Evolutionary conservation across 2,888 invertebrate genomes (phyloP).

Genomic region (Tupiocoris notatus): DNA sequence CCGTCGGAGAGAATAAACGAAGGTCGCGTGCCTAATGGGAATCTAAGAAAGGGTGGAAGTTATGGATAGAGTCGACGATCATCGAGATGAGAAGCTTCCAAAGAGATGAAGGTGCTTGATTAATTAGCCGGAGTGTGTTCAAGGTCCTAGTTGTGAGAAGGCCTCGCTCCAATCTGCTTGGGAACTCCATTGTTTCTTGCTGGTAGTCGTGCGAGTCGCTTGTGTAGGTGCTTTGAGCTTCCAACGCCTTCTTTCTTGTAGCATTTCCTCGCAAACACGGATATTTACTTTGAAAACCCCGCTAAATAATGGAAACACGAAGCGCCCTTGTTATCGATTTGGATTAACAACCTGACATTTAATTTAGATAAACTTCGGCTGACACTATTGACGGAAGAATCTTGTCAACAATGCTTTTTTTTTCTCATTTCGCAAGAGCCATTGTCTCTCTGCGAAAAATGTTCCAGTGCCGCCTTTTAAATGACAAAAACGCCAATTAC

Average conservation of each 20-base stretch:
- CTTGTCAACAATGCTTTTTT: too few species aligned
- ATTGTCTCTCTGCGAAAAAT: too few species aligned
- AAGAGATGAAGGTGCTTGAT: conserved; percentile 38
- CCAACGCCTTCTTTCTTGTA: conserved; percentile 18
- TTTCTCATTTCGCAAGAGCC: too few species aligned
- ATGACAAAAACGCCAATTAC: too few species aligned
- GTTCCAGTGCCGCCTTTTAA: too few species aligned
- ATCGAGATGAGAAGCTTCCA: conserved; percentile 36
- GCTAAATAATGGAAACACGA: neutral
- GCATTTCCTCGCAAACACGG: conserved; percentile 15
- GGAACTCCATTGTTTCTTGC: conserved; percentile 42
- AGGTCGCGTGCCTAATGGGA: conserved; percentile 26
- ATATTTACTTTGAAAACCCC: conserved; percentile 32
- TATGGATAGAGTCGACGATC: conserved; percentile 24
- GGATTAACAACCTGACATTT: too few species aligned
- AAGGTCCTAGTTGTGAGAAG: conserved; percentile 43
- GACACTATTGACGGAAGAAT: too few species aligned
- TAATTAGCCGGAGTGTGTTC: conserved; percentile 32
- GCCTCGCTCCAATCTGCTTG: conserved; percentile 48
- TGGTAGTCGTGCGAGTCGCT: neutral
- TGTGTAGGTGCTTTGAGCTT: too few species aligned
- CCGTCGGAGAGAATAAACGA: conserved; percentile 8
- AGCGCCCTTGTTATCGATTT: too few species aligned
- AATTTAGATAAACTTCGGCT: too few species aligned
- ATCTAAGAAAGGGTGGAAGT: conserved; percentile 8